Evolutionary conservation across 2,797 vertebrate genomes (phyloP), one percentile per base, ranked within the genome.

Genomic region (Ctenosaura bakeri): DNA sequence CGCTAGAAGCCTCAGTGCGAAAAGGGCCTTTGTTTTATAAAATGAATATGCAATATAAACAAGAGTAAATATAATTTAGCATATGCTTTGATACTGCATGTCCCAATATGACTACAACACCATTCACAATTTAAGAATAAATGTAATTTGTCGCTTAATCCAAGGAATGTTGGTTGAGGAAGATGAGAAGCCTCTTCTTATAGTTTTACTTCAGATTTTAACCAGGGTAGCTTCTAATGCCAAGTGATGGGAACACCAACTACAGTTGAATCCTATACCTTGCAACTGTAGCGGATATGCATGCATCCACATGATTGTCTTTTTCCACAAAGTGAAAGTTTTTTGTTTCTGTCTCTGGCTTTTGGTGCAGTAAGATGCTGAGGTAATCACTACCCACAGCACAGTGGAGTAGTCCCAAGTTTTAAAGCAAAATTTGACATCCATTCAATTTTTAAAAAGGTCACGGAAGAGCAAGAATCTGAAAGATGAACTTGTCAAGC

Each of bases 401-500:
- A 26, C 22, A 52, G 26, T 52, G 46, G 38, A 1, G 10, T n/a
- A 32, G 6, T 18, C 80, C n/a, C 69, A 12, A 13, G 38, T 35
- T 0, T 85, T 64, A 20, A 20, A 12, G 24, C 42, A 62, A 62
- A 9, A 24, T 85, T 4, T 35, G 9, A 14, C 50, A 6, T 85
- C 93, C 91, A 83, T 92, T 92, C 0, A 46, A 46, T 82, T 78
- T 86, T 93, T 89, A 95, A 83, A 93, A 92, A 94, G 87, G 87
- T 0, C 24, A 92, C 89, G 92, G 90, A 92, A 90, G 81, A 90
- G 90, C 56, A 86, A 88, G 85, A 90, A 86, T 71, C 91, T 93
- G 94, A 94, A 94, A 93, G 93, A 93, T 95, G 32, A 92, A 83
- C 92, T 59, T 94, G 94, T 95, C 94, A 95, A 85, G 93, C 84